These are phyloP conservation scores for Genyomyrus donnyi DNA, from an alignment of 2,113 vertebrate species.

Conservation along the genomic window DNA sequence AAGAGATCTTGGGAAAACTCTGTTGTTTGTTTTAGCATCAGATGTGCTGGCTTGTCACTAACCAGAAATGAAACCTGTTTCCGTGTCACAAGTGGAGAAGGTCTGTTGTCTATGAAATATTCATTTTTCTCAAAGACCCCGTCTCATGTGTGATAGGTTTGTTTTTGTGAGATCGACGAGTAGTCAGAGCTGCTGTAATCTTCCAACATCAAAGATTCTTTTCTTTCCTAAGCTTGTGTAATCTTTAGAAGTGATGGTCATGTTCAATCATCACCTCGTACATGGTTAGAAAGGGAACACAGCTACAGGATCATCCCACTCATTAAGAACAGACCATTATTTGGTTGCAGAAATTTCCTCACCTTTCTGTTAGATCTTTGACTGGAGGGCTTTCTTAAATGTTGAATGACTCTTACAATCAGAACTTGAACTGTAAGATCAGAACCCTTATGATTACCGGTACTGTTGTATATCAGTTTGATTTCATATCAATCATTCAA, in stretches of 20 bases:
- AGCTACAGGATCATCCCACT: slow-evolving; percentile 38
- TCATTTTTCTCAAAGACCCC: slow-evolving; percentile 36
- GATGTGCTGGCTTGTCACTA: slow-evolving; percentile 4
- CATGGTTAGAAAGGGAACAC: slow-evolving; percentile 43
- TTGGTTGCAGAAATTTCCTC: neutral
- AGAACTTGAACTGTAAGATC: slow-evolving; percentile 29
- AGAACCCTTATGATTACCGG: slow-evolving; percentile 41
- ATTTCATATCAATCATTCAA: slow-evolving; percentile 70
- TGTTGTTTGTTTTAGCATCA: neutral
- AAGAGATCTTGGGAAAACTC: slow-evolving; percentile 18
- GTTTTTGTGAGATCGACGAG: slow-evolving; percentile 45
- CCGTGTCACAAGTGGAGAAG: slow-evolving; percentile 20
- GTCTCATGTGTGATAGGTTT: slow-evolving; percentile 47
- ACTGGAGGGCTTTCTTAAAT: slow-evolving; percentile 1
- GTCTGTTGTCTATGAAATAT: slow-evolving; percentile 44
- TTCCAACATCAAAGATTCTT: slow-evolving; percentile 54
- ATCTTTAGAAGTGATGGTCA: slow-evolving; percentile 52
- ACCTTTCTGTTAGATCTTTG: slow-evolving; percentile 25
- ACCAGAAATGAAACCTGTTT: slow-evolving; percentile 14
- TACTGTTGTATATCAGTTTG: slow-evolving; percentile 58
- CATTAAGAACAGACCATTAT: slow-evolving; percentile 39
- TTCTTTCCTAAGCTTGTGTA: slow-evolving; percentile 44
- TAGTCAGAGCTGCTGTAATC: slow-evolving; percentile 50
- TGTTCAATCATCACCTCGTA: slow-evolving; percentile 50
- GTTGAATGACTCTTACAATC: neutral